Base-by-base conservation (phyloP, 2,113 vertebrate species). In the Sapayoa aenigma region DNA sequence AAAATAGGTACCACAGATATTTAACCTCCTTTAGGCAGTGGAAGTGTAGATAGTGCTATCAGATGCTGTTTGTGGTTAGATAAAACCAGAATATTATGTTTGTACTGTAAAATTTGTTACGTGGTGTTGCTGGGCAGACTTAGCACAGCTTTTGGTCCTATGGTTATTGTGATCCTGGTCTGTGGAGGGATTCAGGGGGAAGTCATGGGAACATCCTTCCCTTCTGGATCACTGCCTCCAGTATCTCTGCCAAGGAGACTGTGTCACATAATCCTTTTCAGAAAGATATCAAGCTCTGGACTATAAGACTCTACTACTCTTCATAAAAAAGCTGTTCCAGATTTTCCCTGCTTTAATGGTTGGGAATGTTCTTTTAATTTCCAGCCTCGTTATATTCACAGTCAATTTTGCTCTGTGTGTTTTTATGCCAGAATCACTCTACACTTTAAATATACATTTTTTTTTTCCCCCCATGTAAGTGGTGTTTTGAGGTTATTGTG, bases 41-140 rank as follows among this genome's bases (percentile, higher is more conserved):
- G 66, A 49, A 78, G 24, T 0, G 3, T n/a, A 59, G 62, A 55
- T 22, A 77, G 37, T 12, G 14, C 7, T 9, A 7, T 7, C 7
- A 28, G 77, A 9, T 49, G 21, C 27, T 60, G 25, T 3, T 58
- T 83, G 42, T 62, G 25, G 41, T n/a, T 44, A 37, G 27, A 85
- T 22, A 22, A 0, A 11, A 23, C 37, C 8, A 42, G 21, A 9
- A 42, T 42, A 35, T 35, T 8, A 2, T 8, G 16, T 76, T 76
- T 47, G 27, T 11, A 31, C 17, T 5, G 5, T 20, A 1, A 44
- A 15, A 49, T 9, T 35, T 7, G 7, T 39, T 5, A 1, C 1
- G 3, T 3, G 8, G 78, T 37, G 86, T 46, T 39, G 50, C 25
- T 20, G 55, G 41, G 59, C 30, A 47, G 20, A 53, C 30, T 65